Base-by-base conservation (phyloP, 1,140 invertebrate species). In the Rhizoglyphus robini region DNA sequence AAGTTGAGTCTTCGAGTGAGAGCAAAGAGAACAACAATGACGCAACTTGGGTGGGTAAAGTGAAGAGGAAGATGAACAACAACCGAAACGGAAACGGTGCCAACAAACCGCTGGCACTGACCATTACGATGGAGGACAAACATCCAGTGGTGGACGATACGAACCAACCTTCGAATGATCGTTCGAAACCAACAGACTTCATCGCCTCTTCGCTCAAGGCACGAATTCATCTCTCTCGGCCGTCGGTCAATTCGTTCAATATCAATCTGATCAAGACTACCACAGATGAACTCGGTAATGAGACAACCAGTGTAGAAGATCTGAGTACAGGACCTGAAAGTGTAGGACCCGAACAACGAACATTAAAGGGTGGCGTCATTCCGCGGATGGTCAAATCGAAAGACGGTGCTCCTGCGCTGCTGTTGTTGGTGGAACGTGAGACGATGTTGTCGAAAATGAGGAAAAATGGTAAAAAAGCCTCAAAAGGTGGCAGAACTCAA, bases 141-240 rank as follows among this genome's bases (percentile, higher is more conserved):
- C 8, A 8, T 18, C 8, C 18, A 41, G 8, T 18, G 36, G 36
- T 11, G 8, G 36, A 41, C 8, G 36, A 41, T 8, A 41, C 36
- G 18, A 41, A n/a, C n/a, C n/a, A n/a, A n/a, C n/a, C n/a, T n/a
- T 41, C 36, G 36, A 18, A 41, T 11, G 8, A 8, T 8, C 8
- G 29, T 23, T 51, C 48, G 23, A 51, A 3, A 51, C 2, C 48
- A 51, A 8, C 3, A 51, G 51, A 32, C 15, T 54, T 11, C 20
- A 54, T 54, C 20, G 8, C 8, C n/a, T 60, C 58, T 20, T 60
- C 58, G 29, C 3, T 60, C 13, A 60, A 60, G 27, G 58, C 58
- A 20, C 15, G 38, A n/a, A 60, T 60, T 11, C 58, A 60, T 13
- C 15, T 60, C 13, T 34, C 30, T 11, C 1, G 58, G 36, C 58